Evolutionary conservation across 2,113 vertebrate genomes (phyloP), one percentile per base, ranked within the genome.

Genomic region (Eudyptes chrysolophus): DNA sequence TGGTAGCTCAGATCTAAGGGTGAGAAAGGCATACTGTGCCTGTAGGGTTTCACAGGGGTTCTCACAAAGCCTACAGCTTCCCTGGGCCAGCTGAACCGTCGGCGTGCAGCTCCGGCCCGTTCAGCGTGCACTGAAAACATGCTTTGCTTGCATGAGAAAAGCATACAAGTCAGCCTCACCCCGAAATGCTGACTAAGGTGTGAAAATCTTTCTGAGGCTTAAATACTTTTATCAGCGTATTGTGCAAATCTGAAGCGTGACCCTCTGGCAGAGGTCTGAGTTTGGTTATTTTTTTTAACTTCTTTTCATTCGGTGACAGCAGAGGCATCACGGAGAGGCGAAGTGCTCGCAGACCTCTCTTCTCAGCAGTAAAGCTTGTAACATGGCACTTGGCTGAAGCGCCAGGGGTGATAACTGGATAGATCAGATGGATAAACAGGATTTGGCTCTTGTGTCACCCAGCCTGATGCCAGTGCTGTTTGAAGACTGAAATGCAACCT

Each of bases 321-420:
- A 52, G 46, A 38, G 2, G 46, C 32, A 27, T 17, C 5, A 25
- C 0, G 0, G 60, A 32, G 38, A 58, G 57, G 22, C 2, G 2
- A 64, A 81, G 21, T 14, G 7, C 46, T 60, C 0, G 0, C 5
- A 64, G 49, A n/a, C 7, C 29, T 21, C 34, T 70, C 30, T 65
- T 76, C 61, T 58, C 46, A 26, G n/a, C 18, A 27, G 24, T 27
- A 80, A 83, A 71, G 19, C 30, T 48, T 46, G 25, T 54, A 48
- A 64, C 1, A 0, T 40, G 19, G 48, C 44, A 30, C 30, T 81
- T 55, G 61, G 51, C 26, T 78, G 17, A 65, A 81, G 77, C 7
- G 2, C 25, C n/a, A 62, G 38, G 24, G 7, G 15, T 36, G 38
- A 61, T 25, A 77, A 25, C 8, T 78, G 44, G 44, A 40, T 72